phyloP scores from a whole-genome alignment of 2,113 vertebrate genomes.

The Saguinus imperator region DNA sequence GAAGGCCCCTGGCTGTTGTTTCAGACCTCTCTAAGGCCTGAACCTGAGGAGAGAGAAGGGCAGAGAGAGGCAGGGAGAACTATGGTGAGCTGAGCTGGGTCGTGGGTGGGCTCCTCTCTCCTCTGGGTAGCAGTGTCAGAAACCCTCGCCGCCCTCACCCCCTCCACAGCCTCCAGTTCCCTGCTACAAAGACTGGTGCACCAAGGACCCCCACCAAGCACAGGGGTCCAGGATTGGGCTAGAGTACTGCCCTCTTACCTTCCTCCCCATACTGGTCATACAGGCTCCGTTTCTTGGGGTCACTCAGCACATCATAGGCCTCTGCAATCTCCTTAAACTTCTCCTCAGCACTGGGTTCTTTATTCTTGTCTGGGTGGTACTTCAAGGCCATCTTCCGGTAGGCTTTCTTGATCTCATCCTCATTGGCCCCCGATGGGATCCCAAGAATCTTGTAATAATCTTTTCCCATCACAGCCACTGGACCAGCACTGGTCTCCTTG shows the following conservation, averaged over 20 bases:
- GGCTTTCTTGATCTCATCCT: slow-evolving; percentile 99
- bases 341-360: slow-evolving; percentile 94
- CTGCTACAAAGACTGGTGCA: background rate
- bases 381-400: slow-evolving; percentile 98
- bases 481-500: slow-evolving; percentile 83
- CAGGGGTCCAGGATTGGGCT: background rate
- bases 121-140: background rate
- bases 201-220: slow-evolving; percentile 12
- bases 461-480: slow-evolving; percentile 93
- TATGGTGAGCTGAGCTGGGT: background rate
- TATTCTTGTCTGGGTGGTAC: slow-evolving; percentile 99
- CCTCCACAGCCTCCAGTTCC: background rate
- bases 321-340: slow-evolving; percentile 99
- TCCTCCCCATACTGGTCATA: slow-evolving; percentile 99
- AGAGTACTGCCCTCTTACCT: slow-evolving; percentile 86
- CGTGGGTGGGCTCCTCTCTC: background rate
- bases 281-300: slow-evolving; percentile 96
- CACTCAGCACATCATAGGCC: slow-evolving; percentile 98
- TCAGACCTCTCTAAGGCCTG: slow-evolving; percentile 32
- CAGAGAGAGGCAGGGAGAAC: background rate
- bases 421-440: slow-evolving; percentile 93
- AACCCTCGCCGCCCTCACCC: background rate
- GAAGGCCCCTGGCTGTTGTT: slow-evolving; percentile 25
- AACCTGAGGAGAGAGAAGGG: background rate
- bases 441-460: slow-evolving; percentile 98